Evolutionary conservation across 2,113 vertebrate species (phyloP).

Genomic region (Varanus komodoensis): DNA sequence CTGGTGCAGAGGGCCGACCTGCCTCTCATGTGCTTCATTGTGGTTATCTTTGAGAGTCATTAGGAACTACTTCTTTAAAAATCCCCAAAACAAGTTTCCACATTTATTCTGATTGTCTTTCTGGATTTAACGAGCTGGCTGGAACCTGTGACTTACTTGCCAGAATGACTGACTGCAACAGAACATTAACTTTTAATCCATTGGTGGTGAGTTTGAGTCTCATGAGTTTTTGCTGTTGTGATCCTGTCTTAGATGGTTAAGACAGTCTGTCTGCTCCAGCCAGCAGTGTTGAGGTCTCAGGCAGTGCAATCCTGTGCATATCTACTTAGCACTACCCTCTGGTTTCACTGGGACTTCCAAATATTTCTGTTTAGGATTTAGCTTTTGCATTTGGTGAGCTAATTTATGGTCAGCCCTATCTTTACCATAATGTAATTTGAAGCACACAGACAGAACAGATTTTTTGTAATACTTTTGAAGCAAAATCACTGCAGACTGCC

Average conservation of each 20-base stretch:
- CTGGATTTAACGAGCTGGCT: too few relatives aligned
- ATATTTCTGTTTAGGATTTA: background rate
- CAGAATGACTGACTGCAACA: background rate
- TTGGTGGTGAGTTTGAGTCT: background rate
- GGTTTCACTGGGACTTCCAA: background rate
- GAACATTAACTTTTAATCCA: background rate
- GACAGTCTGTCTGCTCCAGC: background rate
- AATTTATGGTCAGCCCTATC: background rate
- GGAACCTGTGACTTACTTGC: background rate
- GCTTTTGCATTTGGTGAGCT: background rate
- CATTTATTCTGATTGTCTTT: background rate
- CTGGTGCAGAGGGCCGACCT: background rate
- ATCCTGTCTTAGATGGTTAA: background rate
- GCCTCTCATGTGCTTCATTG: background rate
- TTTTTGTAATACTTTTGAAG: slow-evolving; percentile 34
- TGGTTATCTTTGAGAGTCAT: background rate
- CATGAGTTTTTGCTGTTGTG: background rate
- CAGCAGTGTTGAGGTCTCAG: background rate
- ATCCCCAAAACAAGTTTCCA: background rate
- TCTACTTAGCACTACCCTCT: background rate
- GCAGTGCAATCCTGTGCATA: background rate
- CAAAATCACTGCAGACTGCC: slow-evolving; percentile 44
- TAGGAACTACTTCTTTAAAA: background rate
- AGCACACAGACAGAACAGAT: background rate
- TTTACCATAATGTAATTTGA: slow-evolving; percentile 7